Percentiles rank a stretch among this genome's conserved stretches.
phyloP scores from a whole-genome alignment of 2,888 invertebrate species.

The Polyommatus iphigenia region DNA sequence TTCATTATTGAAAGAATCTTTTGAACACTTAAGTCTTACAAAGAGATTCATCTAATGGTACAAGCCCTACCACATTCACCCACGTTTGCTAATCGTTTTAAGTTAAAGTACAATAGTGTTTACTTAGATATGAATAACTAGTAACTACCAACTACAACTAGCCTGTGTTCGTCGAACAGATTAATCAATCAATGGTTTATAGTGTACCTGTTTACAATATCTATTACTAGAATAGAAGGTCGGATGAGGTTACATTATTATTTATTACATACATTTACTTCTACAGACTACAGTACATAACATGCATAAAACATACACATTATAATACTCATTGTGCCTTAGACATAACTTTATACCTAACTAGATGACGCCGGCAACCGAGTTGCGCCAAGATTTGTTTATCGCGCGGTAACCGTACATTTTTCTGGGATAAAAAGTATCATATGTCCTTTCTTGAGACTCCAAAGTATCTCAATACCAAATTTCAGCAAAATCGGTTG shows the following conservation, averaged over 20 bases:
- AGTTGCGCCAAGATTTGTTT: no score
- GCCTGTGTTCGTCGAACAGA: constrained; percentile 11
- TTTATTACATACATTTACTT: not conserved
- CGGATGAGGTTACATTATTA: constrained; percentile 14
- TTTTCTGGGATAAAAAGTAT: no score
- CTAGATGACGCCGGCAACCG: no score
- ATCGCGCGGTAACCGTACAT: no score
- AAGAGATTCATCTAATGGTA: not conserved
- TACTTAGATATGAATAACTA: not conserved
- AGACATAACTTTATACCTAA: not conserved
- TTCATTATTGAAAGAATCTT: not conserved
- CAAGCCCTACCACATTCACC: not conserved
- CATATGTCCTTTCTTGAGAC: no score
- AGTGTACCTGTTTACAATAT: constrained; percentile 24
- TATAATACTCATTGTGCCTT: not conserved
- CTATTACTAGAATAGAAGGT: constrained; percentile 24
- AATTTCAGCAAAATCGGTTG: no score
- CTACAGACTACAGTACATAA: not conserved
- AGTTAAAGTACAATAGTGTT: not conserved
- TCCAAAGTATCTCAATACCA: no score
- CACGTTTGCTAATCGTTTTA: not conserved
- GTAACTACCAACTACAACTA: not conserved
- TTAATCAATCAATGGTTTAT: not conserved
- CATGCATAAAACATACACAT: not conserved
- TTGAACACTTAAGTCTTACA: not conserved